Base-by-base conservation (phyloP, 2,888 invertebrate genomes). In the Drosophila trichaetosa region DNA sequence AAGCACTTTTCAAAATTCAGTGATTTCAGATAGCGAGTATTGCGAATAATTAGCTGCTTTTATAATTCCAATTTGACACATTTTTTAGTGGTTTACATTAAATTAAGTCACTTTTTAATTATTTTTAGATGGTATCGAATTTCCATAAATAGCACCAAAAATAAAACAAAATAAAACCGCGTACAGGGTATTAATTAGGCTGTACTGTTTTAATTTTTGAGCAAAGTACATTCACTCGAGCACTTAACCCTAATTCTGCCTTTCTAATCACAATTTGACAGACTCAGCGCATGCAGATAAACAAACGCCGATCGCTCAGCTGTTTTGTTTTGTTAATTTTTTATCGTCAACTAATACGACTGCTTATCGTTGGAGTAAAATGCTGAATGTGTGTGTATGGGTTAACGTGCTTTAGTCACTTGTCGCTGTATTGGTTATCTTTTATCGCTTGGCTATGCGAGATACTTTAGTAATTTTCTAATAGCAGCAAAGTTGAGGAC, bases 391-490 rank as follows among this genome's bases (percentile, higher is more conserved):
- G 6, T 48, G 34, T 40, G 27, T 42, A 7, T 48, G 11, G 33
- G n/a, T 29, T 1, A 6, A 42, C 31, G 13, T 42, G 31, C 46
- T 38, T 34, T 73, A 73, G 54, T 62, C 31, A 61, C 52, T 65
- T 63, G 53, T 58, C 57, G 53, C 57, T 70, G 46, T 62, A 54
- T 57, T 57, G 8, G 77, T 73, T 80, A 79, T 80, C 80, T 49
- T 72, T 76, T 68, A 78, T 65, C 52, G 68, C 72, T 24, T 31
- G 33, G 31, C n/a, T n/a, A 40, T 18, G 31, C 46, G 24, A 58
- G 40, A 58, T 57, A 64, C 24, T 63, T 59, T 49, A 59, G 36
- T 10, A 1, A 48, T 21, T 36, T 46, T 49, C 56, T 54, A 42
- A 46, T 16, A 18, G 18, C 7, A 31, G 4, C 33, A 24, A 46